Evolutionary conservation across 2,113 vertebrate species (phyloP).

Genomic region (Macheiramphus alcinus): DNA sequence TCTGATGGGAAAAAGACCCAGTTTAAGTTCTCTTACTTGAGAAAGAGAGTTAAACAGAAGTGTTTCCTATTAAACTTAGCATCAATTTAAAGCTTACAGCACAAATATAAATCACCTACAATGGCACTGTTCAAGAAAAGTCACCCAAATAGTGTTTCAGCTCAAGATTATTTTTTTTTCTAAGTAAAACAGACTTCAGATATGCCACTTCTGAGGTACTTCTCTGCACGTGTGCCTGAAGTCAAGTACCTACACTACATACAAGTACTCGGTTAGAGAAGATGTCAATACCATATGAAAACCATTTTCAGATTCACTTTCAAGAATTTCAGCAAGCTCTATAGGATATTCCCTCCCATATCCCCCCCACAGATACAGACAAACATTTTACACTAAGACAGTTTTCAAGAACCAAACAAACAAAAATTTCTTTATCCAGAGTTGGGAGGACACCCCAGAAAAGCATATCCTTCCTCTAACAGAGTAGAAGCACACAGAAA

Average conservation of each 20-base stretch:
- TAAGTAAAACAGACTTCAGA: neutral
- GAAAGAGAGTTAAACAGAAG: neutral
- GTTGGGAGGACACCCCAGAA: neutral
- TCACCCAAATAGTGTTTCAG: neutral
- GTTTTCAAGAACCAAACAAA: neutral
- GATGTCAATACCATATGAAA: neutral
- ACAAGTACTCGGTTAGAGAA: neutral
- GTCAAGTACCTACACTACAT: neutral
- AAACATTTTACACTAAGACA: neutral
- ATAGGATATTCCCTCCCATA: neutral
- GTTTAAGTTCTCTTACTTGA: neutral
- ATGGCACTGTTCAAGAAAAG: neutral
- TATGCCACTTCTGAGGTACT: neutral
- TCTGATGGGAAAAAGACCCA: neutral
- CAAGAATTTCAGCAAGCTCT: neutral
- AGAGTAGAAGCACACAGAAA: neutral
- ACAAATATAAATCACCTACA: neutral
- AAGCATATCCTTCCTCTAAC: neutral
- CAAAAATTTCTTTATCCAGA: neutral
- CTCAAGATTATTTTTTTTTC: neutral
- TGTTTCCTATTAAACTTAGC: neutral
- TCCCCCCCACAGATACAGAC: neutral
- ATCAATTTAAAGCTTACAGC: neutral
- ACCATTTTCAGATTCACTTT: neutral
- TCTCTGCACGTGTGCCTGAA: neutral